These are phyloP conservation scores for Brassicogethes aeneus DNA, from an alignment of 2,888 invertebrate species.

Conservation along the genomic window DNA sequence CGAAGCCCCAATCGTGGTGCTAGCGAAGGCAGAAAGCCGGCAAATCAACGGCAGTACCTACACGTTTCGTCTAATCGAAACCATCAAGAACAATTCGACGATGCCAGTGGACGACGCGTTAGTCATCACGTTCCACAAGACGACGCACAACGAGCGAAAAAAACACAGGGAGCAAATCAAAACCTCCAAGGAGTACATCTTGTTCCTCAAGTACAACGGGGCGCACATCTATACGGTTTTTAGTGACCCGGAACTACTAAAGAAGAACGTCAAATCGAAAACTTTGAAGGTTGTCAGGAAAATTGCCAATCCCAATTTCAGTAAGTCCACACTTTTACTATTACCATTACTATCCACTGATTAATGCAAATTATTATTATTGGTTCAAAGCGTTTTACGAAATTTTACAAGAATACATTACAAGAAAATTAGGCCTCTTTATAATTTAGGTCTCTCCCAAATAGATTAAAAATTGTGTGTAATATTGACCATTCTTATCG, in stretches of 20 bases:
- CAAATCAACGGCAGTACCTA: constrained; percentile 49
- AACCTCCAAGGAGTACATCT: constrained; percentile 50
- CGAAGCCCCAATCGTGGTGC: constrained; percentile 56
- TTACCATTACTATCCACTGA: too few relatives aligned
- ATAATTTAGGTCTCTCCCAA: too few relatives aligned
- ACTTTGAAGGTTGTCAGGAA: constrained; percentile 23
- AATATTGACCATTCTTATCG: too few relatives aligned
- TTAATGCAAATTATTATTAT: too few relatives aligned
- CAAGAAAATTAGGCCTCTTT: too few relatives aligned
- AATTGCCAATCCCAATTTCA: constrained; percentile 30
- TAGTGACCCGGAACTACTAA: constrained; percentile 44
- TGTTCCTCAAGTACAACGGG: constrained; percentile 50
- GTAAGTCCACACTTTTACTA: constrained; percentile 24
- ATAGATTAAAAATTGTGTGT: too few relatives aligned
- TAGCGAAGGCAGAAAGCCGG: constrained; percentile 52
- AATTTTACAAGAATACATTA: too few relatives aligned
- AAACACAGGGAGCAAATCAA: constrained; percentile 40
- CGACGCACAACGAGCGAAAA: constrained; percentile 38
- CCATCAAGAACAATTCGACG: constrained; percentile 50
- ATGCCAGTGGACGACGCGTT: constrained; percentile 43
- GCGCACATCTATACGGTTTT: constrained; percentile 49
- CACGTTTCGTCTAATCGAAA: constrained; percentile 55
- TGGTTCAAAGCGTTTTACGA: too few relatives aligned
- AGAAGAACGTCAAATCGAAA: constrained; percentile 16
- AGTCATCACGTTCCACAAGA: constrained; percentile 43